Evolutionary conservation across 2,797 vertebrate genomes (phyloP), one percentile per base, ranked within the genome.

Genomic region (Manis pentadactyla): DNA sequence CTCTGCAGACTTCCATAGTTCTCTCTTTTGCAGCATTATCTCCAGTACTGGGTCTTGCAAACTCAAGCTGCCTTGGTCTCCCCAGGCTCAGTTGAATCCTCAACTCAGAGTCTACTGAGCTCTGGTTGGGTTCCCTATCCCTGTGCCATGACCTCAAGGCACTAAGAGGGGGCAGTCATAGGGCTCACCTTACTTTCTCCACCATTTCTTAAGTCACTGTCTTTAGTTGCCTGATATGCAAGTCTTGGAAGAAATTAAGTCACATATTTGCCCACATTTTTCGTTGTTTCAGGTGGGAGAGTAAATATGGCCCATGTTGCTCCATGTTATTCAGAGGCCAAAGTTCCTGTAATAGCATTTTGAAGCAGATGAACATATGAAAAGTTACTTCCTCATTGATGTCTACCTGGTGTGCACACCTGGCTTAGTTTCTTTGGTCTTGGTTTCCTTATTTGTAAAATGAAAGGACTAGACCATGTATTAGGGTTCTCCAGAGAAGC

Each of bases 361-460:
- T 82, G 63, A 93, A 87, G 68, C 66, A 73, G 6, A 17, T 42
- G 46, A 90, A 68, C 29, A 49, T 93, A 86, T 39, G 61, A 77
- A 64, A 90, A 46, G 25, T n/a, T 68, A 78, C 39, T 42, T 90
- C 18, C 53, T 95, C 34, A 37, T 87, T 59, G 51, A 31, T 64
- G 25, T 12, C 61, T 69, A 49, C 59, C 19, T 92, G 37, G 57
- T 81, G 93, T 94, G 19, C 31, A 55, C 19, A 66, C 29, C 37
- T 79, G 34, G 31, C 9, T 95, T 88, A 75, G 49, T 74, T 19
- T 57, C 19, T 34, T 73, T 87, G 64, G 15, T 51, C 37, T 84
- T 49, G 12, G 2, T 88, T 96, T 88, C n/a, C 23, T 74, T 39
- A 78, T 73, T 92, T 84, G 53, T 92, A n/a, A 81, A 90, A 82